Evolutionary conservation across 2,113 vertebrate species (phyloP).

Genomic region (Colossoma macropomum): DNA sequence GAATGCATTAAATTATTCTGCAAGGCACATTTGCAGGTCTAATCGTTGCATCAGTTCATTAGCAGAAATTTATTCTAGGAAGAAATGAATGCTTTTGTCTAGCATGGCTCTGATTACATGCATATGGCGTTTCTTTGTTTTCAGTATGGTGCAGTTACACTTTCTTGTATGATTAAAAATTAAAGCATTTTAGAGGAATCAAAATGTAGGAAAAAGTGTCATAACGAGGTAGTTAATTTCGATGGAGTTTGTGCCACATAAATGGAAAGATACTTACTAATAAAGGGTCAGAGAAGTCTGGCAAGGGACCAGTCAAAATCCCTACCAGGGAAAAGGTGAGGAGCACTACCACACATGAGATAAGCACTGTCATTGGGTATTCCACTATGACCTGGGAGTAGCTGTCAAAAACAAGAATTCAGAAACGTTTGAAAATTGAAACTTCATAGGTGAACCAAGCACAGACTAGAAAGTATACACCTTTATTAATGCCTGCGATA

Average conservation of each 20-base stretch:
- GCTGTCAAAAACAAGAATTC: slow-evolving; percentile 72
- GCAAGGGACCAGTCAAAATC: slow-evolving; percentile 84
- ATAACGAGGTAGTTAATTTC: background rate
- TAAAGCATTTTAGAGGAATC: background rate
- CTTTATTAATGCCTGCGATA: too few species aligned
- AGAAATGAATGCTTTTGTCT: background rate
- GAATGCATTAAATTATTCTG: slow-evolving; percentile 50
- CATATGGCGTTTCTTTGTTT: background rate
- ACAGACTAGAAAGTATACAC: background rate
- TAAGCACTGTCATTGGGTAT: slow-evolving; percentile 83
- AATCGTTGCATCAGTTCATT: background rate
- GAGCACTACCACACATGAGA: slow-evolving; percentile 77
- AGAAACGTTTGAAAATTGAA: background rate
- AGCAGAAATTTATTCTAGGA: slow-evolving; percentile 7
- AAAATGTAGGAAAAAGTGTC: background rate
- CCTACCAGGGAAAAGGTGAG: slow-evolving; percentile 86
- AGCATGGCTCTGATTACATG: background rate
- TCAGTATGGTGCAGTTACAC: background rate
- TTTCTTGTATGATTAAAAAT: background rate
- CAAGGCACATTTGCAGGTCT: slow-evolving; percentile 36
- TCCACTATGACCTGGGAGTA: slow-evolving; percentile 90
- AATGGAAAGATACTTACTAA: slow-evolving; percentile 77
- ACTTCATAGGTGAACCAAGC: background rate
- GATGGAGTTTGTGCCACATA: background rate
- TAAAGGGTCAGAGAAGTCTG: slow-evolving; percentile 93